These are phyloP conservation scores for Corvus cornix DNA, from an alignment of 2,113 vertebrate species.

Conservation along the genomic window DNA sequence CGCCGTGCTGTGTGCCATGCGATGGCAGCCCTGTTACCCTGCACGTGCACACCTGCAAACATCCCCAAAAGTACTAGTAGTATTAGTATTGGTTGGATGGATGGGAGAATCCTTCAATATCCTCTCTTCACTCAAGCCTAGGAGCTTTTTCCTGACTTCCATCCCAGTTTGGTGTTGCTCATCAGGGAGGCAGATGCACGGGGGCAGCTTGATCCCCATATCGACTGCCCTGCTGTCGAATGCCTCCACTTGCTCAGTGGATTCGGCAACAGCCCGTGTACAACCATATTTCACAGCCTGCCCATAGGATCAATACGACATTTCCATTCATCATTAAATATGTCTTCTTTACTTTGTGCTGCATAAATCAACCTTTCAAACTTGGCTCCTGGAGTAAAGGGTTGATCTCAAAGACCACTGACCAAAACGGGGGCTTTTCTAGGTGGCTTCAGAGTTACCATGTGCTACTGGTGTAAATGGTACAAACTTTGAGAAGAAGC, in stretches of 20 bases:
- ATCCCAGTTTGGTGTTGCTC: background rate
- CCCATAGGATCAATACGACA: conserved; percentile 67
- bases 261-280: background rate
- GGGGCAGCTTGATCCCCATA: background rate
- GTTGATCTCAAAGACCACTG: background rate
- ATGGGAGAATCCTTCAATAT: background rate
- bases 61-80: background rate
- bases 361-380: conserved; percentile 71
- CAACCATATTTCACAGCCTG: conserved; percentile 50
- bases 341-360: conserved; percentile 57
- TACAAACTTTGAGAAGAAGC: background rate
- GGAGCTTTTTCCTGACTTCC: background rate
- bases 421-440: background rate
- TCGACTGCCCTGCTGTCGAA: background rate
- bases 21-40: background rate
- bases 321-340: conserved; percentile 67
- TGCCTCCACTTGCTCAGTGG: background rate
- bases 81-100: background rate
- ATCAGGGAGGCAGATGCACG: rapidly evolving
- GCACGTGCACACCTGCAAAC: rapidly evolving
- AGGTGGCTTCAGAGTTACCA: background rate
- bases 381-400: background rate
- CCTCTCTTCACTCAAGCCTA: background rate
- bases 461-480: background rate
- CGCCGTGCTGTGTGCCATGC: rapidly evolving